Evolutionary conservation across 2,888 invertebrate species (phyloP), one percentile per base, ranked within the genome.

Genomic region (Aproaerema taeniolella): DNA sequence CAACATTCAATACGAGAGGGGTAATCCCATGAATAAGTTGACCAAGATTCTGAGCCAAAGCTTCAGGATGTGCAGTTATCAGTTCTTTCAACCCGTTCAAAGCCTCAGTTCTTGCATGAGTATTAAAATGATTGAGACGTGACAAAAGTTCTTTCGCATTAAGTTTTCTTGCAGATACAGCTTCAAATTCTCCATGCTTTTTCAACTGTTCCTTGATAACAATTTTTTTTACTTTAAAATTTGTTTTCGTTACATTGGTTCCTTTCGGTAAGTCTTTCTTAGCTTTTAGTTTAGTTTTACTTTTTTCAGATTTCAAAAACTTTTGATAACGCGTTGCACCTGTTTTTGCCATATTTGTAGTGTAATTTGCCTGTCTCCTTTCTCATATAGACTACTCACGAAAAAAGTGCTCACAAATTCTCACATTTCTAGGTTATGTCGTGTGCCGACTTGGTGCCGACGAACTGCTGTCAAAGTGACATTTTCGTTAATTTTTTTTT

Each of bases 141-240:
- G 88, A 78, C 24, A 94, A 61, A 5, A 95, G 80, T 53, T 95
- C 95, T 88, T 91, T 91, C 0, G 92, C 69, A 63, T 89, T 92
- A 2, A 92, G 87, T 61, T 93, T 94, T 43, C 91, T 87, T 20
- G 86, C 89, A 35, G 92, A 92, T 24, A 92, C 74, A 35, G 90
- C 88, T 56, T 91, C 90, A 4, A 78, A 67, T 30, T 61, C 61
- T 12, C 74, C 78, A 56, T 88, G 88, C 43, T 88, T 87, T 39
- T 75, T 82, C 10, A 95, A 67, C 62, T 97, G 96, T 56, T 95
- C 93, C 29, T 89, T 90, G 26, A 98, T 89, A 1, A 95, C 88
- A 51, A 98, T 96, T 62, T 95, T 94, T 59, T 93, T 93, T 0
- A 96, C 90, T 88, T 96, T 96, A 60, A 98, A 97, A 55, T 92